Base-by-base conservation (phyloP, 2,888 invertebrate genomes). In the Drosophila paranaensis region DNA sequence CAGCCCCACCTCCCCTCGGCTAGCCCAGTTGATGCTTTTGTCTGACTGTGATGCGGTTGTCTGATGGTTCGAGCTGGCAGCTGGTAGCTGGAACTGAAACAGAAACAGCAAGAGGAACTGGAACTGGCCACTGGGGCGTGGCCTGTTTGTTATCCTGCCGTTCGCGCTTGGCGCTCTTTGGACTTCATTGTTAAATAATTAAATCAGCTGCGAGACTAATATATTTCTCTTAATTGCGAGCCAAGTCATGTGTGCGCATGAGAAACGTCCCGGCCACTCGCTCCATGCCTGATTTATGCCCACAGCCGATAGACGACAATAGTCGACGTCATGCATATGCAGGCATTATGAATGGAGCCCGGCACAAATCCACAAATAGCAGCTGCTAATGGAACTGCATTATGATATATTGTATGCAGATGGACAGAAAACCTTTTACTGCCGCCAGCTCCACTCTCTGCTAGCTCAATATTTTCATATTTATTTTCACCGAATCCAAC, bases 131-230 rank as follows among this genome's bases (percentile, higher is more conserved):
- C 39, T 42, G 20, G 10, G 8, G 30, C 40, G 11, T 48, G 55
- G 53, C 42, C 46, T 48, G 57, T 30, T 55, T 45, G 53, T 45
- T 45, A 57, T 48, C 54, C 68, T 46, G 55, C 37, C 37, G 57
- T 20, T n/a, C 70, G 69, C 70, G 70, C 63, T 73, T 74, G 43
- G 71, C 56, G 67, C 73, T 60, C 74, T 69, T 20, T 74, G 71
- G 63, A 89, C 82, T 90, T 90, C 90, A 91, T 90, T 90, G 89
- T 90, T 91, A 80, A 91, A 91, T 91, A 91, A 91, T 91, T 91
- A 91, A 91, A 91, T 91, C 91, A 89, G 90, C 82, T 83, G 88
- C 90, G 82, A 86, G 91, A 90, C 91, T 88, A 91, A 91, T 91
- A 89, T 91, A 85, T 91, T 90, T 85, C 84, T 83, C 87, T 90